Evolutionary conservation across 2,113 vertebrate genomes (phyloP), one percentile per base, ranked within the genome.

Genomic region (Callorhinus ursinus): DNA sequence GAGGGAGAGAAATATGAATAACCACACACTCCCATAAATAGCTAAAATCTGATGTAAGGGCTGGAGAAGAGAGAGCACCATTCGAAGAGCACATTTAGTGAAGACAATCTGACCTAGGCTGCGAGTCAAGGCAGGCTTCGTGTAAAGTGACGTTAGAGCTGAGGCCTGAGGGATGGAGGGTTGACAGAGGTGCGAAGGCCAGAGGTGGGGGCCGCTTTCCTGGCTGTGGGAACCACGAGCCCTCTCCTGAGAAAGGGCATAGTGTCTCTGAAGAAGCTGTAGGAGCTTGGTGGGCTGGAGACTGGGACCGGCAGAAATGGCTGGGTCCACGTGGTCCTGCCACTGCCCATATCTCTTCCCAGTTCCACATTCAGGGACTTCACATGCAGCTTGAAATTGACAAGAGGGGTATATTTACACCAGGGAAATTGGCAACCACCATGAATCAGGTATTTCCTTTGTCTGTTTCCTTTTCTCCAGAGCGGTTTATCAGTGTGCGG

Each of bases 291-390:
- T 4, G 26, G 36, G 7, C 67, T 92, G 49, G 72, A 51, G 11
- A 51, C 4, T 31, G 22, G 14, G 33, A 36, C 0, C 1, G 4
- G 19, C 0, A 13, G 31, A 21, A n/a, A 7, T 8, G n/a, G 36
- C 71, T 9, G 22, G 10, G 15, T 4, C 7, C 6, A 15, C 9
- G 42, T 3, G 0, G 1, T 24, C 51, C 39, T 31, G 33, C 3
- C n/a, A 2, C 12, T 26, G 39, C 10, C 11, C 1, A 1, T 0
- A 3, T 16, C 13, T n/a, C 83, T 53, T 85, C 83, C 71, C 77
- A 28, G 4, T 7, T 69, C 53, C 11, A 46, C 0, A 0, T 71
- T 33, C 15, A n/a, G 55, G 5, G 39, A 69, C 63, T 16, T 57
- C 18, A 31, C 0, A 2, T 9, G 10, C 21, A 61, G 57, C 77